These are phyloP conservation scores for Nesidiocoris tenuis DNA, from an alignment of 2,888 invertebrate genomes.

Conservation along the genomic window DNA sequence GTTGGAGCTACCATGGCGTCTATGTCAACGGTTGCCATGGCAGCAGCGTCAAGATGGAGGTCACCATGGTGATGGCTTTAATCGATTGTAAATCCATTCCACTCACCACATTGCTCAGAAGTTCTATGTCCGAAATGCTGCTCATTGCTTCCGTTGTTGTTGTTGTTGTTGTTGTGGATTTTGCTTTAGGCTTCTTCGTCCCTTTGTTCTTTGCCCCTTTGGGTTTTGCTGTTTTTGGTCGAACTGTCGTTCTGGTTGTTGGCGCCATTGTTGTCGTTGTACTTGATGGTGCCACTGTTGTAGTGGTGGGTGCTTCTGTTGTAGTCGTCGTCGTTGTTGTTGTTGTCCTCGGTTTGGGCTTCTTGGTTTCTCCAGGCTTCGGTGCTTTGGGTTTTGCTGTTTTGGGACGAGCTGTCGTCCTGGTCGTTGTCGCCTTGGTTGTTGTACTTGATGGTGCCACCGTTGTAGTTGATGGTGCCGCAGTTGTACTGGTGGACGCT, in stretches of 20 bases:
- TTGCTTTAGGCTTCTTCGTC: conserved; percentile 35
- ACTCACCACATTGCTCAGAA: conserved; percentile 44
- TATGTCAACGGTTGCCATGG: too few relatives aligned
- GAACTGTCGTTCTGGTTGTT: conserved; percentile 7
- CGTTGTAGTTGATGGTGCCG: conserved; percentile 20
- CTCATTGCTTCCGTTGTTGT: conserved; percentile 34
- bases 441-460: conserved; percentile 15
- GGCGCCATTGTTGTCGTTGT: background rate
- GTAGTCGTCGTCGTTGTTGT: conserved; percentile 11
- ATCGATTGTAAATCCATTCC: too few relatives aligned
- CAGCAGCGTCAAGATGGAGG: too few relatives aligned
- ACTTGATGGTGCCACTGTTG: conserved; percentile 30
- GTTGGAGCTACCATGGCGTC: too few relatives aligned
- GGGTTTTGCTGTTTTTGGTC: conserved; percentile 8
- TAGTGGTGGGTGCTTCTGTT: conserved; percentile 6
- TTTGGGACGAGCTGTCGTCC: conserved; percentile 10
- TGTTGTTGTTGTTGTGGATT: conserved; percentile 18
- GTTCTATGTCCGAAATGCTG: conserved; percentile 45
- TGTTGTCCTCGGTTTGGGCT: conserved; percentile 30
- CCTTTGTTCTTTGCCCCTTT: conserved; percentile 34
- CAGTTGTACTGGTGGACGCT: background rate
- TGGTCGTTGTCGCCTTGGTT: background rate
- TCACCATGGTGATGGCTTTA: too few relatives aligned
- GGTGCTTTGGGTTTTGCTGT: conserved; percentile 11
- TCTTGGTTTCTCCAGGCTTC: conserved; percentile 41